Evolutionary conservation across 2,797 vertebrate species (phyloP).

Genomic region (Picus viridis): DNA sequence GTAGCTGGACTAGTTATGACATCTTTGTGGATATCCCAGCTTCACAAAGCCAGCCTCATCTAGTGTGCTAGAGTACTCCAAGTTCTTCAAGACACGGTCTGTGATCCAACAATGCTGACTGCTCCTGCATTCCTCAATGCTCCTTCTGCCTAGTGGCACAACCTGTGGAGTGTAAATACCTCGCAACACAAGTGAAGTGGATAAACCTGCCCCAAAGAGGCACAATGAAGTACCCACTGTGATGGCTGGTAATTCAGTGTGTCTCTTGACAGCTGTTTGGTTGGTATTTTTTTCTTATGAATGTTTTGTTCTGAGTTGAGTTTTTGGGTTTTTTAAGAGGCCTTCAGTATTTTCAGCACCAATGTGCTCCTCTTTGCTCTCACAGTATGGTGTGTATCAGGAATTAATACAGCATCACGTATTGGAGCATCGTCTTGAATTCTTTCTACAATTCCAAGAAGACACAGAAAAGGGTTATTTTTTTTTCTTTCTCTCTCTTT

Average conservation of each 20-base stretch:
- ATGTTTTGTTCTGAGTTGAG: neutral
- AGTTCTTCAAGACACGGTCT: neutral
- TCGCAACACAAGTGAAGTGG: neutral
- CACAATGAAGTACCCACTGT: neutral
- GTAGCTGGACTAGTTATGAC: neutral
- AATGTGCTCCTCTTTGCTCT: fast-evolving
- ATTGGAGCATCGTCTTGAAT: neutral
- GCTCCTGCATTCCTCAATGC: neutral
- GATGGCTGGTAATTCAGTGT: neutral
- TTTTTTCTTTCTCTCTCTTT: neutral
- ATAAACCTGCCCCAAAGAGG: neutral
- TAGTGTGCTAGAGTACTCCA: neutral
- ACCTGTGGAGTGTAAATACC: neutral
- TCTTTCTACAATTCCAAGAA: neutral
- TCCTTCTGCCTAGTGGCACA: neutral
- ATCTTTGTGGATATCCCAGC: neutral
- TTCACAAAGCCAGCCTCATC: neutral
- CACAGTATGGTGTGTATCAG: fast-evolving
- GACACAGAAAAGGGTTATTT: neutral
- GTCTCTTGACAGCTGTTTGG: neutral
- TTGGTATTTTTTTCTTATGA: neutral
- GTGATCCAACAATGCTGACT: neutral
- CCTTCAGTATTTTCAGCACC: neutral
- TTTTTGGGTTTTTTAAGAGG: neutral
- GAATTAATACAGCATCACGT: neutral